Percentiles rank a stretch among this genome's conserved stretches.
Evolutionary conservation across 2,113 vertebrate genomes (phyloP).

Genomic region (Sylvia atricapilla): DNA sequence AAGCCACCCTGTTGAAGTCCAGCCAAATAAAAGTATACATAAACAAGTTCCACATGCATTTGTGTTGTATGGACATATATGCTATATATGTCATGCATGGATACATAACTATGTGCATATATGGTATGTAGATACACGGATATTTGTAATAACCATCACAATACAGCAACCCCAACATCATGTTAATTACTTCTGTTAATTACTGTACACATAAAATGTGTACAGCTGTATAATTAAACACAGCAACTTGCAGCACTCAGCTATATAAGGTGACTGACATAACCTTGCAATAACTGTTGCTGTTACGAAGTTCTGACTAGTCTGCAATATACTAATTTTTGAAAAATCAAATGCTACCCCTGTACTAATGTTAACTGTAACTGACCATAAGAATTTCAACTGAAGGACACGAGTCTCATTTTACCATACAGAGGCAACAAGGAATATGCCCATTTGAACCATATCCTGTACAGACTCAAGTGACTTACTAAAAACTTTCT

Average conservation of each 20-base stretch:
- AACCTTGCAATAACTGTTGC: background rate
- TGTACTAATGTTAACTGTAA: background rate
- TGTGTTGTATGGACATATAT: background rate
- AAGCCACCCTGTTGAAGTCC: background rate
- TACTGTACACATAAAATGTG: background rate
- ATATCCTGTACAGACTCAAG: background rate
- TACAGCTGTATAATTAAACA: background rate
- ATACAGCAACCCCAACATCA: background rate
- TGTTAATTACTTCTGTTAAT: fast-evolving
- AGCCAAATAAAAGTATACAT: fast-evolving
- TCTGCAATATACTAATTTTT: background rate
- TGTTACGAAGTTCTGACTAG: background rate
- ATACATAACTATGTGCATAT: background rate
- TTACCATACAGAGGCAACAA: background rate
- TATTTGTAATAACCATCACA: background rate
- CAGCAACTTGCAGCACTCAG: background rate
- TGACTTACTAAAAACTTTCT: background rate
- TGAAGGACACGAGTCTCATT: background rate
- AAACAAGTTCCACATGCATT: fast-evolving
- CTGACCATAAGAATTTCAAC: background rate
- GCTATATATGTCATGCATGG: fast-evolving
- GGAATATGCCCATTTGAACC: background rate
- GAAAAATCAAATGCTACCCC: background rate
- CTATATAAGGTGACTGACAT: background rate
- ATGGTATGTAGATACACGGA: background rate